Evolutionary conservation across 2,797 vertebrate genomes (phyloP), one percentile per base, ranked within the genome.

Genomic region (Hephaestus fuliginosus): DNA sequence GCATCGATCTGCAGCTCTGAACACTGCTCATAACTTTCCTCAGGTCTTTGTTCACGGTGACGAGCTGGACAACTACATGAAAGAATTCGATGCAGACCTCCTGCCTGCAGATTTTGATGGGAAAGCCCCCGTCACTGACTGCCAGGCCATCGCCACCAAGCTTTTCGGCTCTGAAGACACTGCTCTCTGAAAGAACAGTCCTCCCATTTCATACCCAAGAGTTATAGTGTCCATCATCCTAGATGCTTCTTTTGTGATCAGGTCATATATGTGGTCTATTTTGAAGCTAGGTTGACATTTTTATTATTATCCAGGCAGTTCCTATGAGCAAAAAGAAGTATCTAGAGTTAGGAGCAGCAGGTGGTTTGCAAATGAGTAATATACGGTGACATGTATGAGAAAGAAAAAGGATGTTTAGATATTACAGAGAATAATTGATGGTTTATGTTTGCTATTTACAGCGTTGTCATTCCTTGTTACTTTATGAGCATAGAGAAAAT

Each of bases 31-130:
- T 60, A 7, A 12, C 17, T 22, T 5, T 30, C 56, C 61, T 28
- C 82, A 99, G 98, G 97, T 99, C 56, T 97, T 96, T 67, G 96
- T 99, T 78, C 97, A 99, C 0, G 98, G 98, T 0, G 98, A 99
- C 1, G 97, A 98, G 86, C 94, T 99, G 78, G 96, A 96, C 2
- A 81, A 70, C 88, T 99, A 97, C 93, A 95, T 97, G 77, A 96
- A 96, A 88, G 97, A 98, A 77, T 97, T 99, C 0, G 96, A 97
- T 0, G 92, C 95, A 0, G 96, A 97, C 79, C 97, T 96, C 86
- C 92, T 99, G 85, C 98, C 98, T 0, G 88, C 94, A 30, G 97
- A 99, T 82, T 99, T 99, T 7, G 97, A 96, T 17, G 98, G 98
- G 41, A 98, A 95, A 36, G 93, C 96, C 48, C 93, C 96, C 5